Evolutionary conservation across 2,888 invertebrate genomes (phyloP), one percentile per base, ranked within the genome.

Genomic region (Amblyjoppa proteus): DNA sequence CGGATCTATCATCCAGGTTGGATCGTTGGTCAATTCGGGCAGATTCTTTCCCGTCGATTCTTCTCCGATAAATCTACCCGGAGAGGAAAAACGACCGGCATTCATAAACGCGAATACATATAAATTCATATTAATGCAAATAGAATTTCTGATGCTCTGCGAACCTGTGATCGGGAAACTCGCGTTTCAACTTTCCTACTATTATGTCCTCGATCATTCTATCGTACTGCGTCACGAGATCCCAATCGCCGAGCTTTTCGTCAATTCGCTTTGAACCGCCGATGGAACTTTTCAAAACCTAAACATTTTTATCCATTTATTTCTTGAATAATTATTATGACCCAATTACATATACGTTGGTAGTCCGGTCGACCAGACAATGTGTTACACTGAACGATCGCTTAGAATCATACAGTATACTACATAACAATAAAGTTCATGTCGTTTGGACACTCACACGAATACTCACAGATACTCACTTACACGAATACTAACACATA

Each of bases 1-100:
- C 3, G 98, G 98, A 94, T 98, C 97, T 84, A 97, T 97, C 85
- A 97, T 97, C 97, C 97, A 97, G 0, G 98, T 98, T 38, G 98
- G 98, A 45, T 95, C 96, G 91, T 97, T 95, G 0, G 97, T 97
- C 86, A 97, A 94, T 77, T 95, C 95, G 74, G 96, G 95, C 73
- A 95, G 95, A n/a, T 93, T 92, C 70, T 94, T 94, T 1, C 95
- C 94, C 0, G 95, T 94, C 45, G 96, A 95, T 93, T 98, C 98
- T 93, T 98, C 98, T 1, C 97, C 97, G 89, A 98, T 98, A 92
- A 97, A 97, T 92, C 97, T 97, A 87, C 56, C 11, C 16, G 4
- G 13, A 16, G 16, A 51, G 41, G 75, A 69, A 81, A 56, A 20
- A 58, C 28, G 51, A 69, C 9, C 3, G 9, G 3, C 3, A 13